A percentile compares a stretch with the other conserved stretches of the same genome.
phyloP scores from a whole-genome alignment of 2,797 vertebrate genomes.

The Gephyroberyx darwinii region DNA sequence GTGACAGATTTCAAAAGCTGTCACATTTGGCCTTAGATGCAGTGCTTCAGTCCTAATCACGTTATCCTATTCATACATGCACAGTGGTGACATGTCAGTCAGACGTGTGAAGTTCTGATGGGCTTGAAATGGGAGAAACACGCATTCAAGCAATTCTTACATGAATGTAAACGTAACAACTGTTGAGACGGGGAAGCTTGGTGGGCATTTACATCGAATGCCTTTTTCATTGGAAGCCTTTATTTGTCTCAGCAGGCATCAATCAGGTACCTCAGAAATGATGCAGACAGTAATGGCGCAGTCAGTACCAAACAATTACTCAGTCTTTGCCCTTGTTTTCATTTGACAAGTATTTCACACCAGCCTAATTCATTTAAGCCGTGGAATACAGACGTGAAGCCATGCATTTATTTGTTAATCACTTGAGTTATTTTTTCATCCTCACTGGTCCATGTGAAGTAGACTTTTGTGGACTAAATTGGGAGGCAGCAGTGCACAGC shows the following conservation, averaged over 20 bases:
- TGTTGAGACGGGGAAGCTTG: conserved; percentile 13
- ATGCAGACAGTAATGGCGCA: conserved; percentile 19
- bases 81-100: conserved; percentile 31
- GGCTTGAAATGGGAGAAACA: conserved; percentile 32
- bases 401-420: conserved; percentile 33
- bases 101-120: conserved; percentile 26
- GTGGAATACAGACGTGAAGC: conserved; percentile 25
- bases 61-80: conserved; percentile 23
- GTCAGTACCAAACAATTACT: conserved; percentile 47
- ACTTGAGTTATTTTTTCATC: conserved; percentile 7
- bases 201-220: conserved; percentile 29
- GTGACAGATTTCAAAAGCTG: conserved; percentile 15
- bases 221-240: conserved; percentile 31
- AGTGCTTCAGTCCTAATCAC: neutral
- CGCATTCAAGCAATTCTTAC: conserved; percentile 32
- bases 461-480: conserved; percentile 25
- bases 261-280: conserved; percentile 23
- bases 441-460: conserved; percentile 20
- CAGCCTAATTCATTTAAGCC: neutral
- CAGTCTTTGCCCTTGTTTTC: conserved; percentile 24
- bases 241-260: conserved; percentile 28
- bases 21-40: conserved; percentile 5
- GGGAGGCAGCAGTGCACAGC: conserved; percentile 31
- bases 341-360: conserved; percentile 10
- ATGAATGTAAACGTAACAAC: conserved; percentile 53